A percentile compares a stretch with the other conserved stretches of the same genome.
Evolutionary conservation across 1,140 invertebrate species (phyloP).

Genomic region (Drosophila kepulauana): DNA sequence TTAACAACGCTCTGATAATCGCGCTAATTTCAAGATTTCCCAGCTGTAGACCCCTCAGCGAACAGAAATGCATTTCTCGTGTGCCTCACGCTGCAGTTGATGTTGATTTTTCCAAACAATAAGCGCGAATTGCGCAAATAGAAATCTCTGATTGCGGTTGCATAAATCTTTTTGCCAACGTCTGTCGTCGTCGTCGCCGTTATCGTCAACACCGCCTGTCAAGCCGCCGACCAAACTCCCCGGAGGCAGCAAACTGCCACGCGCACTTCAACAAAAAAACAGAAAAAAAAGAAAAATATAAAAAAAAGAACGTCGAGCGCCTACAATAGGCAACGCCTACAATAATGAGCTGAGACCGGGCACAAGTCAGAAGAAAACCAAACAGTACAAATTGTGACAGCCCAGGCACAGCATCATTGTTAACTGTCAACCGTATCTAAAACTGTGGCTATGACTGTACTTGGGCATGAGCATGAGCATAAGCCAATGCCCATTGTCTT

Average conservation of each 20-base stretch:
- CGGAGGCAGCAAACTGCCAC: slow-evolving; percentile 58
- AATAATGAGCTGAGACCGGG: slow-evolving; percentile 25
- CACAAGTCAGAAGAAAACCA: slow-evolving; percentile 30
- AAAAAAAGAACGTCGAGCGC: slow-evolving; percentile 6
- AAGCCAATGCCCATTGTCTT: background rate
- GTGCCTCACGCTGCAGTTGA: slow-evolving; percentile 17
- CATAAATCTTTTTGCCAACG: slow-evolving; percentile 42
- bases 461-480: background rate
- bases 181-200: slow-evolving; percentile 28
- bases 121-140: slow-evolving; percentile 81
- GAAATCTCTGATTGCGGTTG: slow-evolving; percentile 48
- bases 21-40: slow-evolving; percentile 84
- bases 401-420: slow-evolving; percentile 25
- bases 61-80: slow-evolving; percentile 71
- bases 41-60: slow-evolving; percentile 60
- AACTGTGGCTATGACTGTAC: slow-evolving; percentile 18
- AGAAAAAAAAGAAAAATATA: background rate
- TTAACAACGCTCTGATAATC: slow-evolving; percentile 82
- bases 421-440: slow-evolving; percentile 29
- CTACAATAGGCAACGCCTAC: slow-evolving; percentile 37
- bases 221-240: slow-evolving; percentile 52
- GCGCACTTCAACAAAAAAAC: slow-evolving; percentile 61
- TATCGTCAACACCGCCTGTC: slow-evolving; percentile 25
- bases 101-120: slow-evolving; percentile 83
- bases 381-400: slow-evolving; percentile 49